Conservation (phyloP, 2,113 vertebrate species). For the Pygoscelis adeliae region DNA sequence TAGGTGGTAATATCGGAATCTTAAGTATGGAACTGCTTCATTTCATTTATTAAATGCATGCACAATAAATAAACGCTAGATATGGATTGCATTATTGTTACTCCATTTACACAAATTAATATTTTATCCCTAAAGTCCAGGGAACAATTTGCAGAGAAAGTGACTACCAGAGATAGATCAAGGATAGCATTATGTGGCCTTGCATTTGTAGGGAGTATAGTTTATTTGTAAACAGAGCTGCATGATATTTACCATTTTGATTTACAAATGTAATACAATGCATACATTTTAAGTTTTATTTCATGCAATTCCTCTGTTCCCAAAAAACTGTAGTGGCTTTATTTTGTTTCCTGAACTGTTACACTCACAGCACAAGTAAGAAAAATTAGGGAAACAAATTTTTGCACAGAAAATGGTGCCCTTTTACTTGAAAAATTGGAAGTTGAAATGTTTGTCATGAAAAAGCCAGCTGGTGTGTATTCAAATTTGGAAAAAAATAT, state of each 20-base stretch:
- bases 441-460: not conserved
- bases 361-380: not conserved
- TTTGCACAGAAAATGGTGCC: not conserved
- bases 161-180: not conserved
- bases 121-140: not conserved
- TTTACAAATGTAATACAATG: not conserved
- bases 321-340: not conserved
- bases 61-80: not conserved
- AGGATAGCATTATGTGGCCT: not conserved
- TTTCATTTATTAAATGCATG: not conserved
- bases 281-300: not conserved
- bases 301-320: not conserved
- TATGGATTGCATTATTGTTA: not conserved
- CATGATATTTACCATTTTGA: not conserved
- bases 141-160: not conserved
- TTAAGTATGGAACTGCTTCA: not conserved
- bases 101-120: not conserved
- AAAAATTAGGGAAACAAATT: not conserved
- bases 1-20: not conserved
- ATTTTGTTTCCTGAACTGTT: not conserved
- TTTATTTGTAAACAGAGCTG: not conserved
- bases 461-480: not conserved
- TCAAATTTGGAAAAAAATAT: not conserved
- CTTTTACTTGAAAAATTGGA: not conserved
- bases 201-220: not conserved